A percentile compares a stretch with the other conserved stretches of the same genome.
These are phyloP conservation scores for Leptatherina wallacei DNA, from an alignment of 2,797 vertebrate genomes.

Conservation along the genomic window DNA sequence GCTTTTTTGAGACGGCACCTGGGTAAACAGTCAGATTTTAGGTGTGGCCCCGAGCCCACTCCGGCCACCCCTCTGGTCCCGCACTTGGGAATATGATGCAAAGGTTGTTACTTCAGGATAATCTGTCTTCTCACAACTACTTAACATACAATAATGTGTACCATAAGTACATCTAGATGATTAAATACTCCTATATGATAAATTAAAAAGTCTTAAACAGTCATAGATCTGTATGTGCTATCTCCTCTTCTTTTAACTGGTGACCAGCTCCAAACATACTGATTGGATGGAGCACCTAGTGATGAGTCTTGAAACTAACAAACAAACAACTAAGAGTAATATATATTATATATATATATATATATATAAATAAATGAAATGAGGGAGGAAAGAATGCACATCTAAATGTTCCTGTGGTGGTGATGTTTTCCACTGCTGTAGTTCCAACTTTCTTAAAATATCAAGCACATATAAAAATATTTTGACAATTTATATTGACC, in stretches of 20 bases:
- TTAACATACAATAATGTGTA: not conserved
- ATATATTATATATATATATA: too few species aligned
- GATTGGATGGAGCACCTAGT: too few species aligned
- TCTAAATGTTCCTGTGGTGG: conserved; percentile 1
- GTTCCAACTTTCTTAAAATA: conserved; percentile 1
- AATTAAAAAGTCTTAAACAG: not conserved
- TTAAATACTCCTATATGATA: conserved; percentile 7
- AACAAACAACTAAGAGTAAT: not conserved
- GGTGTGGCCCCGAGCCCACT: too few species aligned
- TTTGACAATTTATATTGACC: conserved; percentile 25
- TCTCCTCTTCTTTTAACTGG: too few species aligned
- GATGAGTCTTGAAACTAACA: not conserved
- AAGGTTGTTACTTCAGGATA: too few species aligned
- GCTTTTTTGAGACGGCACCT: too few species aligned
- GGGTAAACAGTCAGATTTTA: too few species aligned
- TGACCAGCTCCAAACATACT: too few species aligned
- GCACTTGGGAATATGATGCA: too few species aligned
- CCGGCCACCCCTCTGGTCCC: too few species aligned
- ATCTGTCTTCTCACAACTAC: too few species aligned
- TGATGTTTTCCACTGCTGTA: conserved; percentile 10
- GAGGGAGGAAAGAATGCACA: not conserved
- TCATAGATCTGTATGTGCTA: too few species aligned
- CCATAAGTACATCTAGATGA: not conserved
- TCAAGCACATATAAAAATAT: not conserved
- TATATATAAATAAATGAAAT: not conserved